These are phyloP conservation scores for Camelus bactrianus DNA, from an alignment of 2,113 vertebrate genomes.

Conservation along the genomic window DNA sequence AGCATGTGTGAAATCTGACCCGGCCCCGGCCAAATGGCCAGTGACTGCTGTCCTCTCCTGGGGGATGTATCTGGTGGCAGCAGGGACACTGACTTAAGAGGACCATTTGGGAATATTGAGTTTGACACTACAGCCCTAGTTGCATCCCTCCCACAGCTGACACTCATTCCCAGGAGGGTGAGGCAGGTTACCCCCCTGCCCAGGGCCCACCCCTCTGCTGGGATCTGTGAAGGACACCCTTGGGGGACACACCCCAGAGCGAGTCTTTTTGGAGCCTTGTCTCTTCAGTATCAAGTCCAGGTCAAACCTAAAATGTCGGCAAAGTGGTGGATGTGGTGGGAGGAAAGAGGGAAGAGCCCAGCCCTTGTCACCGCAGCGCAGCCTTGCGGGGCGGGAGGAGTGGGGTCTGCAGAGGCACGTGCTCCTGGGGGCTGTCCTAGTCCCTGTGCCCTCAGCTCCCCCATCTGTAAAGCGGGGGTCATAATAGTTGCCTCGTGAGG, in stretches of 20 bases:
- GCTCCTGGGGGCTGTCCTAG: neutral
- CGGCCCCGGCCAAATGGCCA: neutral
- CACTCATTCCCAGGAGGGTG: neutral
- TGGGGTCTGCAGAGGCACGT: too few species aligned
- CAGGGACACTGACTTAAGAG: neutral
- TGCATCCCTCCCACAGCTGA: neutral
- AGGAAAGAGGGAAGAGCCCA: neutral
- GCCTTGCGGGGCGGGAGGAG: too few species aligned
- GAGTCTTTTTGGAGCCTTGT: neutral
- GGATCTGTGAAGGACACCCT: neutral
- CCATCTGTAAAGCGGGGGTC: neutral
- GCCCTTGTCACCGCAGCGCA: neutral
- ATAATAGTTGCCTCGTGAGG: too few species aligned
- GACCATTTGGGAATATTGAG: neutral
- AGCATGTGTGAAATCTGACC: conserved; percentile 9
- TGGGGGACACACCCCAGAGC: fast-evolving
- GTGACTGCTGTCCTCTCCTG: neutral
- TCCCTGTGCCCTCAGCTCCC: neutral
- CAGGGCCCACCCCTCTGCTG: neutral
- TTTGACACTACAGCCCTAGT: neutral
- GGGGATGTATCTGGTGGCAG: neutral
- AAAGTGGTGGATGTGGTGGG: fast-evolving
- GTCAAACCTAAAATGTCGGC: neutral
- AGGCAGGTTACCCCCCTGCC: neutral
- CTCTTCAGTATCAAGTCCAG: neutral